A percentile compares a stretch with the other conserved stretches of the same genome.
Conservation (phyloP, 2,113 vertebrate species). For the Hoplias malabaricus region DNA sequence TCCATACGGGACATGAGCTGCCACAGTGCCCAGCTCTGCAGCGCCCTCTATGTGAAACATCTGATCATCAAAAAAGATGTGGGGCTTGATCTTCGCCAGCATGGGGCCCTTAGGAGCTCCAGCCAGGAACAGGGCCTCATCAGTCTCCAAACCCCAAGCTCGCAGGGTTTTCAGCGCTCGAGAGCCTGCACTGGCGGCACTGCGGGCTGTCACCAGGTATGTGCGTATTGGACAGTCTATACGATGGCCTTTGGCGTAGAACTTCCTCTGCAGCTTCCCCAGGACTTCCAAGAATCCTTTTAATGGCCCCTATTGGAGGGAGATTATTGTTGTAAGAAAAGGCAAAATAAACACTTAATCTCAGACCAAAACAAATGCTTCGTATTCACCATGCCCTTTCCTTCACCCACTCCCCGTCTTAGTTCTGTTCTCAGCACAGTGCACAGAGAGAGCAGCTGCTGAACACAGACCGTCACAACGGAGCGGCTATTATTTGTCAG, state of each 20-base stretch:
- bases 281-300: slow-evolving; percentile 92
- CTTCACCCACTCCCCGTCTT: too few relatives aligned
- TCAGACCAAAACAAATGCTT: neutral
- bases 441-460: too few relatives aligned
- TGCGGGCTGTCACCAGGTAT: slow-evolving; percentile 90
- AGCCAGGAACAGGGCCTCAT: slow-evolving; percentile 91
- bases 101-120: slow-evolving; percentile 92
- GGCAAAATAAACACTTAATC: neutral
- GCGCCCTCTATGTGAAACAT: slow-evolving; percentile 95
- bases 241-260: slow-evolving; percentile 87
- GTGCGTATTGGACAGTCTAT: slow-evolving; percentile 93
- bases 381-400: neutral
- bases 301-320: slow-evolving; percentile 80
- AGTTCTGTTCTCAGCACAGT: too few relatives aligned
- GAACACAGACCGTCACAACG: too few relatives aligned
- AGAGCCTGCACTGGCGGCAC: slow-evolving; percentile 90
- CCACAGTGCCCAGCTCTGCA: slow-evolving; percentile 86
- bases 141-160: slow-evolving; percentile 92
- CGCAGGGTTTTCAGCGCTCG: slow-evolving; percentile 90
- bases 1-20: slow-evolving; percentile 91
- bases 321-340: neutral
- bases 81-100: slow-evolving; percentile 90
- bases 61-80: slow-evolving; percentile 97
- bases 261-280: slow-evolving; percentile 93
- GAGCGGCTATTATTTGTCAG: too few relatives aligned